Percentiles rank a stretch among this genome's conserved stretches.
phyloP scores from a whole-genome alignment of 2,888 invertebrate genomes.

The Rhagonycha lutea region DNA sequence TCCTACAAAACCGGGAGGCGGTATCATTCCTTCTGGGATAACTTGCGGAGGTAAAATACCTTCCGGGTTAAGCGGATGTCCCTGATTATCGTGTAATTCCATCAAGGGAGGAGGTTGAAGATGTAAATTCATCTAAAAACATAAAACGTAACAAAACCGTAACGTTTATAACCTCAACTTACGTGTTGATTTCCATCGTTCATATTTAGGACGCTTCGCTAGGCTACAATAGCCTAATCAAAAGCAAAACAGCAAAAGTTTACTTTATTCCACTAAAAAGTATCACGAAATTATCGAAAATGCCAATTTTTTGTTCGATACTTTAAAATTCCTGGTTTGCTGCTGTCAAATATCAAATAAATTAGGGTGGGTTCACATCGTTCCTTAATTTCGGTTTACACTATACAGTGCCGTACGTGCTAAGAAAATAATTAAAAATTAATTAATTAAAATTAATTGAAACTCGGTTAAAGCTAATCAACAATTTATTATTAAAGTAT shows the following conservation, averaged over 20 bases:
- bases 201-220: background rate
- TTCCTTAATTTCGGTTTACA: too few relatives aligned
- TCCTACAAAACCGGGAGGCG: slow-evolving; percentile 38
- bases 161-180: background rate
- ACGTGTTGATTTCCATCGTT: slow-evolving; percentile 13
- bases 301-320: background rate
- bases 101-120: slow-evolving; percentile 12
- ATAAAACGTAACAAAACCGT: slow-evolving; percentile 2
- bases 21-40: slow-evolving; percentile 11
- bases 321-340: background rate
- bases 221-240: background rate
- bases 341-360: background rate
- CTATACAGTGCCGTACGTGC: too few relatives aligned
- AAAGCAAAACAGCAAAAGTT: background rate
- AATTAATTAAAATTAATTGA: too few relatives aligned
- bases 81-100: background rate
- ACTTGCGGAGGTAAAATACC: background rate
- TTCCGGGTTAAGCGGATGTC: slow-evolving; percentile 5
- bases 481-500: too few relatives aligned
- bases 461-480: too few relatives aligned
- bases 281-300: background rate
- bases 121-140: slow-evolving; percentile 13
- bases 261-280: background rate
- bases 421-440: too few relatives aligned
- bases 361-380: background rate